Conservation (phyloP, 2,113 vertebrate species). For the Lophochroa leadbeateri region DNA sequence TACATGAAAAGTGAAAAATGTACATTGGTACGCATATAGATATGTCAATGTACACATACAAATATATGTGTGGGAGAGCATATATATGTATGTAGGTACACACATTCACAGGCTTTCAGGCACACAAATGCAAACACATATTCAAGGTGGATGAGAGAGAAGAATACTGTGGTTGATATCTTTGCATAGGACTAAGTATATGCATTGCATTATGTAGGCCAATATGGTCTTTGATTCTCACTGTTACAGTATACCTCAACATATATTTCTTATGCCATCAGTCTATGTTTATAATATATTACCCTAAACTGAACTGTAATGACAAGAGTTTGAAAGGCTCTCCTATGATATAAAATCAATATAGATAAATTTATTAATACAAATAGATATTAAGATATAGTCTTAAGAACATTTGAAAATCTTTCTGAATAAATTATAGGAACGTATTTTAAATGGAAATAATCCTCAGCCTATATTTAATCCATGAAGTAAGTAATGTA, state of each 20-base stretch:
- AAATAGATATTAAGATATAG: not conserved
- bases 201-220: not conserved
- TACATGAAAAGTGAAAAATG: not conserved
- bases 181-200: not conserved
- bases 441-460: constrained; percentile 7
- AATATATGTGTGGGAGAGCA: not conserved
- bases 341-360: not conserved
- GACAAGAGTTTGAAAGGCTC: not conserved
- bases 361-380: not conserved
- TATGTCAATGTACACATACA: not conserved
- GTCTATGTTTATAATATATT: not conserved
- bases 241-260: not conserved
- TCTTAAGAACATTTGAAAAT: not conserved
- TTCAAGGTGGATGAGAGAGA: not conserved
- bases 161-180: not conserved
- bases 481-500: not conserved
- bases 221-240: not conserved
- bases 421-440: not conserved
- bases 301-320: not conserved
- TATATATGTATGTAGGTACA: not conserved
- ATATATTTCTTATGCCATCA: not conserved
- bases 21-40: not conserved
- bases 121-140: not conserved
- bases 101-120: not conserved
- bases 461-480: not conserved